Evolutionary conservation across 2,113 vertebrate genomes (phyloP), one percentile per base, ranked within the genome.

Genomic region (Triplophysa tibetana): DNA sequence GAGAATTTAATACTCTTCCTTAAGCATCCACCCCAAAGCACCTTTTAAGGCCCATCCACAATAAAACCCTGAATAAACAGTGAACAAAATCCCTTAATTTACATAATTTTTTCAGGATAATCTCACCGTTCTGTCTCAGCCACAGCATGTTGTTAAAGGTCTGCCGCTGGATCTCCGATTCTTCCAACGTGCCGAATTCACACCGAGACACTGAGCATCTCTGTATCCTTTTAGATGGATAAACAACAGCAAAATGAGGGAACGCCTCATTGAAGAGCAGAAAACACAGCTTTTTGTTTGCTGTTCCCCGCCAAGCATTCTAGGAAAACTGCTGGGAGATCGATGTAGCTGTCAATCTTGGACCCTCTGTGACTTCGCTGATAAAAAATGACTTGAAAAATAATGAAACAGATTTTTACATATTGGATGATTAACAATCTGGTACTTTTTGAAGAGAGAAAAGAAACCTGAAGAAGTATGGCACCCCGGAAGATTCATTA

Each of bases 371-470:
- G 86, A 89, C 84, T 88, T 82, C 77, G 88, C 86, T 83, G 84
- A 70, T 70, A n/a, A 70, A 88, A 82, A 83, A 76, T 16, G 26
- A 83, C 81, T 85, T 76, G 80, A 80, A 82, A 5, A 76, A 82
- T 89, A 87, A 82, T 58, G 7, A 79, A 80, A 79, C 83, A 78
- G 85, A 85, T 65, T 50, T 29, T 70, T 60, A 19, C 7, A 19
- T 45, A 79, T 77, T 85, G 85, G 87, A 89, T 91, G 89, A 91
- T 91, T 88, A 90, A 91, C 90, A 87, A 84, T 86, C 58, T 75
- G 6, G 74, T 72, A 78, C 84, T 89, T 87, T 54, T 65, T 89
- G 84, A 86, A 75, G 80, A 89, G 77, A 81, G 82, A 62, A 75
- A 82, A 80, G 84, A 87, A 86, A 86, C 81, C 87, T 89, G 83